Evolutionary conservation across 2,888 invertebrate genomes (phyloP).

Genomic region (Meteorus cinctellus): DNA sequence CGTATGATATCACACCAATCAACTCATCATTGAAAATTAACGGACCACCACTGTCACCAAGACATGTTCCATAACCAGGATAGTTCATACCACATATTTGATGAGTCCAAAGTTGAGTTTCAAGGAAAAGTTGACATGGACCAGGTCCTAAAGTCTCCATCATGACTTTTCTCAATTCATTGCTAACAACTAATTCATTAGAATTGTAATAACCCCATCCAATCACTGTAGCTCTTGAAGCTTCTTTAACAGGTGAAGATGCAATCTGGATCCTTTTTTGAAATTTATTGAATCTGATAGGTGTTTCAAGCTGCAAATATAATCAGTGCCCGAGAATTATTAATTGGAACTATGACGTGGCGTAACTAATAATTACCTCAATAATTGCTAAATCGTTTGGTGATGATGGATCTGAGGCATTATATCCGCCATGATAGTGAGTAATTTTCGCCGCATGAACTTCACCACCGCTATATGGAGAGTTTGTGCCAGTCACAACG

Average conservation of each 20-base stretch:
- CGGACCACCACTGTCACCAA: constrained; percentile 52
- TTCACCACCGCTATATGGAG: constrained; percentile 16
- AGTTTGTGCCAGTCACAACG: constrained; percentile 40
- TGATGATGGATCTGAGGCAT: neutral
- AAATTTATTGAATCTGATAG: constrained; percentile 14
- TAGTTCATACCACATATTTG: constrained; percentile 41
- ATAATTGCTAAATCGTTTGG: constrained; percentile 45
- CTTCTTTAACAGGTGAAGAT: neutral
- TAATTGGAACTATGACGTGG: neutral
- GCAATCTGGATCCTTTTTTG: constrained; percentile 40
- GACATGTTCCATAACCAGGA: constrained; percentile 37
- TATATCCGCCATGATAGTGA: constrained; percentile 17
- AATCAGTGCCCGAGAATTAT: neutral
- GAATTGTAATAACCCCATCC: constrained; percentile 42
- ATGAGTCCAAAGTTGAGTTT: neutral
- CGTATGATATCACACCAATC: constrained; percentile 52
- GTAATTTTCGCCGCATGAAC: constrained; percentile 14
- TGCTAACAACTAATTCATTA: accelerated
- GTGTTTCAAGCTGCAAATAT: constrained; percentile 31
- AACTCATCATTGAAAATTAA: constrained; percentile 40
- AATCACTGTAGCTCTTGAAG: constrained; percentile 16
- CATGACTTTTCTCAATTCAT: constrained; percentile 26
- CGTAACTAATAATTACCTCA: constrained; percentile 27
- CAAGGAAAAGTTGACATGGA: constrained; percentile 10
- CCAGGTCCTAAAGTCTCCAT: constrained; percentile 17